These are phyloP conservation scores for Fistularia commersonii DNA, from an alignment of 2,797 vertebrate genomes.

Conservation along the genomic window DNA sequence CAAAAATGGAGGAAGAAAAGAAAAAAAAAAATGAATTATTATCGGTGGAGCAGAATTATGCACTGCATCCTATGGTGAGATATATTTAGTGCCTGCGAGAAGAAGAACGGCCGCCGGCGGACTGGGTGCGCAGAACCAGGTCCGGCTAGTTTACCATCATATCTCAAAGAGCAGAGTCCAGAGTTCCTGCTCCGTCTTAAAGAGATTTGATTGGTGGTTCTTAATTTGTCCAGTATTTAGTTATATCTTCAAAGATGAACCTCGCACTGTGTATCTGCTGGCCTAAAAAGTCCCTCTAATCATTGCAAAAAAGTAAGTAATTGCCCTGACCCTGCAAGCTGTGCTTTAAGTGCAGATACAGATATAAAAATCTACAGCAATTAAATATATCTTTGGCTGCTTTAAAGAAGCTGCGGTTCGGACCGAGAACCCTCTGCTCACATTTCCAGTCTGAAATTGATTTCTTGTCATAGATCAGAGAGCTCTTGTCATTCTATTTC, in stretches of 20 bases:
- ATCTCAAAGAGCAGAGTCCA: conserved; percentile 44
- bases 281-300: conserved; percentile 72
- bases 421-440: conserved; percentile 54
- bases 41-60: too few relatives aligned
- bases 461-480: conserved; percentile 79
- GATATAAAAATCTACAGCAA: conserved; percentile 69
- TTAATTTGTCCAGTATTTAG: conserved; percentile 72
- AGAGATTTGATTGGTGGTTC: conserved; percentile 74
- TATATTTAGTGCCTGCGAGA: background rate
- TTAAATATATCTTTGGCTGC: conserved; percentile 67
- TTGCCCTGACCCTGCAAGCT: conserved; percentile 51
- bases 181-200: conserved; percentile 64
- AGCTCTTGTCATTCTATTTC: conserved; percentile 71
- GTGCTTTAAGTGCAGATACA: conserved; percentile 45
- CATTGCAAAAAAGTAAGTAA: conserved; percentile 64
- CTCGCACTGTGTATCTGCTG: conserved; percentile 68
- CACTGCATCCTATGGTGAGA: too few relatives aligned
- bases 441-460: conserved; percentile 75
- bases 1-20: too few relatives aligned
- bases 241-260: conserved; percentile 80
- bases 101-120: background rate
- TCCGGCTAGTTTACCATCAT: conserved; percentile 47
- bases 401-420: conserved; percentile 56
- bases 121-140: conserved; percentile 39
- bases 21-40: too few relatives aligned